Conservation (phyloP, 2,797 vertebrate species). For the Delichon dasypus region DNA sequence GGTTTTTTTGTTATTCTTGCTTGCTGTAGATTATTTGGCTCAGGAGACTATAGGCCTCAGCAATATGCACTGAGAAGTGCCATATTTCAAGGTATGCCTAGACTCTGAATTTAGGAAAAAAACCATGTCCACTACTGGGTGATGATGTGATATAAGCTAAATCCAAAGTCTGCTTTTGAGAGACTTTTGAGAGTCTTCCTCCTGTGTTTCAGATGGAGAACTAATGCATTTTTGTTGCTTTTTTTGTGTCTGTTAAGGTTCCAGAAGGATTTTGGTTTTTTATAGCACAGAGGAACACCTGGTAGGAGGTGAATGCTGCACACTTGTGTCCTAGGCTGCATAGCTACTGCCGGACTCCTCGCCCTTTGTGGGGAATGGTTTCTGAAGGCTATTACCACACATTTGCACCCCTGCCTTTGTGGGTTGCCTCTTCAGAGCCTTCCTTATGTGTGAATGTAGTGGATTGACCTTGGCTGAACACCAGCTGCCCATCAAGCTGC, state of each 20-base stretch:
- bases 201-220: background rate
- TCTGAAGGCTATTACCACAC: fast-evolving
- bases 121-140: background rate
- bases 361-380: background rate
- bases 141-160: background rate
- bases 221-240: background rate
- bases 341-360: background rate
- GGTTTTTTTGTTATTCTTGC: background rate
- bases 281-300: background rate
- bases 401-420: background rate
- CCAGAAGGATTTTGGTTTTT: background rate
- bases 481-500: background rate
- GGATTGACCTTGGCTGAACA: background rate
- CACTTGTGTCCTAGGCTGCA: background rate
- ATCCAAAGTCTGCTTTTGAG: background rate
- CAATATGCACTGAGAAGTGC: background rate
- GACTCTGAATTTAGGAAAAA: background rate
- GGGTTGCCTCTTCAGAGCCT: background rate
- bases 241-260: background rate
- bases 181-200: background rate
- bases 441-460: background rate
- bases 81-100: background rate
- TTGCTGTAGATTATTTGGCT: background rate
- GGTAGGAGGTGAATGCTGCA: background rate
- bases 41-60: background rate